phyloP scores from a whole-genome alignment of 1,140 invertebrate species.

The Ooceraea biroi region DNA sequence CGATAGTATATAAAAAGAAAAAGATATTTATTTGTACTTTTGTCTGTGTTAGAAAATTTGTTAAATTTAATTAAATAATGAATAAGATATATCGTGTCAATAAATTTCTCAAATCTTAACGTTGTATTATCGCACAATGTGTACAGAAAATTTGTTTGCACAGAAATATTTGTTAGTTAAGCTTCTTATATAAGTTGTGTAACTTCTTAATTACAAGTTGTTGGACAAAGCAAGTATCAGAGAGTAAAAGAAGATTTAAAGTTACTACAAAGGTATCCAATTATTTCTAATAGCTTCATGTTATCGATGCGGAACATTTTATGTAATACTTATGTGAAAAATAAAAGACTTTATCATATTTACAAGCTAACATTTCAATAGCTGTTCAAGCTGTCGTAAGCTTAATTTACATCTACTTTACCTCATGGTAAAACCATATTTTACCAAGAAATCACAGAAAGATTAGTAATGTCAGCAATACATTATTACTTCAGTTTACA shows the following conservation, averaged over 20 bases:
- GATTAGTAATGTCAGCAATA: background rate
- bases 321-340: background rate
- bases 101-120: no score
- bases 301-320: no score
- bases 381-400: background rate
- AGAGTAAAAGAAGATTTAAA: background rate
- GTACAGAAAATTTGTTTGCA: background rate
- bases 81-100: no score
- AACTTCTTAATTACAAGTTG: slow-evolving; percentile 9
- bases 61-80: no score
- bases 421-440: background rate
- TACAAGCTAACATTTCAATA: background rate
- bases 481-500: background rate
- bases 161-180: background rate
- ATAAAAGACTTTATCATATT: background rate
- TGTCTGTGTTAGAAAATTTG: no score
- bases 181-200: background rate
- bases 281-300: background rate
- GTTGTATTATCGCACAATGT: background rate
- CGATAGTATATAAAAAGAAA: no score
- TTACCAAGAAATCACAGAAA: background rate
- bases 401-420: background rate
- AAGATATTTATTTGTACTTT: no score
- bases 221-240: background rate
- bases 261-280: background rate